Percentiles rank a stretch among this genome's conserved stretches.
Evolutionary conservation across 1,140 invertebrate genomes (phyloP).

Genomic region (Stratiolaelaps scimitus): DNA sequence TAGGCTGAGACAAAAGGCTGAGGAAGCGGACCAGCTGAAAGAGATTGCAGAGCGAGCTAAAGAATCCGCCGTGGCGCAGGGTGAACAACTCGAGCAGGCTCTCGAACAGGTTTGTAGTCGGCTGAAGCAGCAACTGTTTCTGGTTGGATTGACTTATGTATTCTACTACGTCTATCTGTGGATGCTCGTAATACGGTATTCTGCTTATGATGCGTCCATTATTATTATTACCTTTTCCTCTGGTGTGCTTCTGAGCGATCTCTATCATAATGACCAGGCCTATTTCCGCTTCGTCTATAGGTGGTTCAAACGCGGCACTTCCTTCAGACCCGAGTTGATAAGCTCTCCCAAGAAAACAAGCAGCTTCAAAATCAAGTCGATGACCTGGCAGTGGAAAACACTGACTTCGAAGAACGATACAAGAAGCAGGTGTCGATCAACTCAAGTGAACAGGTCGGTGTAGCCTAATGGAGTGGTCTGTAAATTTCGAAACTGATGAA

Average conservation of each 20-base stretch:
- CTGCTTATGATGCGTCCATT: no score
- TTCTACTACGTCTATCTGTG: no score
- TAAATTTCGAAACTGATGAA: not conserved
- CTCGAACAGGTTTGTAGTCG: slow-evolving; percentile 24
- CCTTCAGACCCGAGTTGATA: slow-evolving; percentile 17
- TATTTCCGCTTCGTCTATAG: not conserved
- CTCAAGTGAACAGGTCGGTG: slow-evolving; percentile 16
- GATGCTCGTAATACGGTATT: no score
- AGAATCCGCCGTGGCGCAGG: slow-evolving; percentile 10
- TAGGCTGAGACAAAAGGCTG: slow-evolving; percentile 21
- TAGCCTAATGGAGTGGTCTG: not conserved
- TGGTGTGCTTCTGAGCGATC: no score
- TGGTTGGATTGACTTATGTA: no score
- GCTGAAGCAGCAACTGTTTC: no score
- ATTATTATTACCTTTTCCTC: no score
- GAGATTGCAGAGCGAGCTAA: slow-evolving; percentile 17
- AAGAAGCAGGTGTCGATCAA: slow-evolving; percentile 15
- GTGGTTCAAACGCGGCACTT: slow-evolving; percentile 12
- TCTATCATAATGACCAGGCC: no score
- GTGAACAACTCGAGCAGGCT: slow-evolving; percentile 24
- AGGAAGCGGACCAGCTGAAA: slow-evolving; percentile 26
- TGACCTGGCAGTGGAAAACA: slow-evolving; percentile 6
- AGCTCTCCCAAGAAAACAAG: slow-evolving; percentile 7
- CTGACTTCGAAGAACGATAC: slow-evolving; percentile 9
- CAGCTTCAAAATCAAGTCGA: slow-evolving; percentile 8